Percentiles rank a stretch among this genome's conserved stretches.
Conservation (phyloP, 1,140 invertebrate species). For the Calliopsis andreniformis region DNA sequence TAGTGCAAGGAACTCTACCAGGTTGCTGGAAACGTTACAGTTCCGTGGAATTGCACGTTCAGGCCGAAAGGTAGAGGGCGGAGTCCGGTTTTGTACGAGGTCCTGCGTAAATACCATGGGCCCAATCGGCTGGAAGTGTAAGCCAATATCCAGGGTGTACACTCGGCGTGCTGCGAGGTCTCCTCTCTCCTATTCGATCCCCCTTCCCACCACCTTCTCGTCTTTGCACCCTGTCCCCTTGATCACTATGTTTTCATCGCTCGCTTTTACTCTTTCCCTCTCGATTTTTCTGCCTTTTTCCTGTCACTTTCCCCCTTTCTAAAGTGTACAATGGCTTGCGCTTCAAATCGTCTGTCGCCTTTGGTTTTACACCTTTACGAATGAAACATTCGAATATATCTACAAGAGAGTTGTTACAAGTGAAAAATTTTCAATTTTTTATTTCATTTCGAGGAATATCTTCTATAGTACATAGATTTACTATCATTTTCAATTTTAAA, state of each 20-base stretch:
- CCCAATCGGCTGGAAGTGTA: constrained; percentile 73
- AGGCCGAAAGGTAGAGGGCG: neutral
- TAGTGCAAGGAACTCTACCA: constrained; percentile 10
- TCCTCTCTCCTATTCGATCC: constrained; percentile 14
- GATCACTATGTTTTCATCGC: neutral
- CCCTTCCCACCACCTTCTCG: neutral
- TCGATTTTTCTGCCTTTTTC: neutral
- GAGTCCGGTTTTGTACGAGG: constrained; percentile 49
- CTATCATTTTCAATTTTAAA: too few relatives aligned
- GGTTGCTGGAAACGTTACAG: constrained; percentile 20
- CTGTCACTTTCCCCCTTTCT: too few relatives aligned
- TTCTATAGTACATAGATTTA: too few relatives aligned
- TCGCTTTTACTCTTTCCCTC: neutral
- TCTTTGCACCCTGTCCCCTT: neutral
- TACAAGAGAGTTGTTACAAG: too few relatives aligned
- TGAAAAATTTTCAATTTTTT: too few relatives aligned
- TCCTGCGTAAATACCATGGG: constrained; percentile 70
- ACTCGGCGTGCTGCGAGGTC: constrained; percentile 41
- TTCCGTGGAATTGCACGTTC: constrained; percentile 29
- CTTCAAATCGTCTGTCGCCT: too few relatives aligned
- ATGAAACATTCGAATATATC: too few relatives aligned
- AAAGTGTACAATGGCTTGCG: too few relatives aligned
- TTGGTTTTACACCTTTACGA: too few relatives aligned
- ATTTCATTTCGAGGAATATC: too few relatives aligned
- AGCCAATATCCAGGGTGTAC: constrained; percentile 70